Evolutionary conservation across 2,797 vertebrate species (phyloP), one percentile per base, ranked within the genome.

Genomic region (Aldrovandia affinis): DNA sequence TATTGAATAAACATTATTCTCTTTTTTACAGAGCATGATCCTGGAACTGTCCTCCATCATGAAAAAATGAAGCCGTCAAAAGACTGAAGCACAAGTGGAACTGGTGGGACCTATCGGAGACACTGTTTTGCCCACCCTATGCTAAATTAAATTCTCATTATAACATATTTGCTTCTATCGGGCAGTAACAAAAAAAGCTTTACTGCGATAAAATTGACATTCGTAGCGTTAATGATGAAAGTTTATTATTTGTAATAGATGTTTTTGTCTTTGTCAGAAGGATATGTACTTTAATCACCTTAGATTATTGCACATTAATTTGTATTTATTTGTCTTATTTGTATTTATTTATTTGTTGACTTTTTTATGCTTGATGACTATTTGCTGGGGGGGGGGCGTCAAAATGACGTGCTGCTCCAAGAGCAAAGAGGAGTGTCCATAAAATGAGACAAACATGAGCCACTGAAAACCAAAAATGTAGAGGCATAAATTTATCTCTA

Each of bases 1-100:
- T 59, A 55, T 39, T 0, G 10, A 81, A 36, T 36, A 70, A 52
- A 42, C 87, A 89, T 54, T 86, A 83, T 90, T 86, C 20, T 89
- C 87, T 42, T 81, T 85, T 82, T 97, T 97, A 94, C 95, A 99
- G 98, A 97, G 95, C 89, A 97, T 97, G 96, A 97, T 99, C 88
- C 95, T 99, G 92, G 97, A 99, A 91, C 93, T 99, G 91, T 98
- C 97, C 79, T 99, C 97, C 61, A 97, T 98, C 89, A 97, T 99
- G 97, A 99, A 99, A 93, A 99, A 98, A 90, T 99, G 93, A 95
- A 88, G 70, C 75, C 42, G 44, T 77, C 20, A 5, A 28, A 44
- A 42, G 57, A 68, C 0, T 12, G 47, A 57, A 79, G 0, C 0
- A 78, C 50, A 61, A 44, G 28, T 59, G 65, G 79, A 78, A 54